Conservation (phyloP, 2,888 invertebrate genomes). For the Selenia dentaria region DNA sequence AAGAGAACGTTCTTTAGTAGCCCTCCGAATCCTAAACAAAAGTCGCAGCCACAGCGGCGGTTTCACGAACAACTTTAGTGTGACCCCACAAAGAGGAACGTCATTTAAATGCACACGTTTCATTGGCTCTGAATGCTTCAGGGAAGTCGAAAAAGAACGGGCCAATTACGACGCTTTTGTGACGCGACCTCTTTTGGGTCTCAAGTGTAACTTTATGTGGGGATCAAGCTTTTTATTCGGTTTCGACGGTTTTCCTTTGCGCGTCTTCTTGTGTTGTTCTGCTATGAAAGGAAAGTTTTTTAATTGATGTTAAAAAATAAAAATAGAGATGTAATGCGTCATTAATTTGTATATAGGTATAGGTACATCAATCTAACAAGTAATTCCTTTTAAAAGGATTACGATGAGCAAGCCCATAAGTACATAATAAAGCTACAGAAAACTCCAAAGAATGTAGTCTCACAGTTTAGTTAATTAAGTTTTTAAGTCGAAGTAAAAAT, state of each 20-base stretch:
- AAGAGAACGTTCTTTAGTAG: constrained; percentile 51
- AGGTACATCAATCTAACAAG: no score
- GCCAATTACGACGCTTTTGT: constrained; percentile 84
- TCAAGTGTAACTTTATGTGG: constrained; percentile 79
- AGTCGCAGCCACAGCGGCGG: constrained; percentile 68
- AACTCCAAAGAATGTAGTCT: no score
- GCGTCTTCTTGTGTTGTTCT: constrained; percentile 19
- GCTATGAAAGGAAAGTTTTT: constrained; percentile 29
- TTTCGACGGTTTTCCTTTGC: constrained; percentile 46
- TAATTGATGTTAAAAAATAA: constrained; percentile 15
- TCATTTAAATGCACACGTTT: constrained; percentile 85
- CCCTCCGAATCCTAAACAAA: constrained; percentile 64
- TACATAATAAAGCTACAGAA: no score
- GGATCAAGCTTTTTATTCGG: constrained; percentile 66
- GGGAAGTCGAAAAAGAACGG: constrained; percentile 83
- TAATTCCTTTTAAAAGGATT: no score
- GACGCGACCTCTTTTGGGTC: constrained; percentile 76
- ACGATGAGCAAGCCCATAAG: no score
- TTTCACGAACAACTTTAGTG: constrained; percentile 79
- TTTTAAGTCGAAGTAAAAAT: no score
- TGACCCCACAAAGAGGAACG: constrained; percentile 83
- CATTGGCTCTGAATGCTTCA: constrained; percentile 84
- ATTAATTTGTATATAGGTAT: no score
- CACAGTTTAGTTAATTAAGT: no score
- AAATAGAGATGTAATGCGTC: no score